phyloP scores from a whole-genome alignment of 2,113 vertebrate species.

The Axis porcinus region DNA sequence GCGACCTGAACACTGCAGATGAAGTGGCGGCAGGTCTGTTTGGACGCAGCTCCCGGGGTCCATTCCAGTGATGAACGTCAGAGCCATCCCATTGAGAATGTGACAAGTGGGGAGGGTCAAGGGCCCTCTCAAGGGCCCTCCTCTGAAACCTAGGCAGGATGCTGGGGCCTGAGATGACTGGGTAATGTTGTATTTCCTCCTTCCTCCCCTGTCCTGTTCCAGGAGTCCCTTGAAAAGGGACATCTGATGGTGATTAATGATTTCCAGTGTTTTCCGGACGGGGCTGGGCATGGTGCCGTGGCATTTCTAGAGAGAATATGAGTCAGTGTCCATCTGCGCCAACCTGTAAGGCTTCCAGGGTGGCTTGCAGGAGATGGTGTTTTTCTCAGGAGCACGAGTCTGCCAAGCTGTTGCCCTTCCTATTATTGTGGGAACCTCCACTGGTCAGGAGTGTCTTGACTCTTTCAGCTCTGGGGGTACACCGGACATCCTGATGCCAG shows the following conservation, averaged over 20 bases:
- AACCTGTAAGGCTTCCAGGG: not conserved
- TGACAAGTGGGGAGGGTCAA: not conserved
- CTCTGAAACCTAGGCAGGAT: not conserved
- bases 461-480: not conserved
- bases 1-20: not conserved
- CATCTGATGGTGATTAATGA: not conserved
- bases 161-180: not conserved
- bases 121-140: not conserved
- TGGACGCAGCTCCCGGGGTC: not conserved
- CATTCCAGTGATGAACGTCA: no score
- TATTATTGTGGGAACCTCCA: no score
- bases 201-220: not conserved
- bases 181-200: not conserved
- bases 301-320: not conserved
- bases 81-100: not conserved
- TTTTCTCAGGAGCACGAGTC: not conserved
- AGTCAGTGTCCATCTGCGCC: not conserved
- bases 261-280: not conserved
- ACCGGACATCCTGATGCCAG: not conserved
- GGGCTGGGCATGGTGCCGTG: not conserved
- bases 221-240: not conserved
- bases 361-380: not conserved
- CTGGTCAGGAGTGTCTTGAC: not conserved
- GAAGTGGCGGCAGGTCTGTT: accelerated
- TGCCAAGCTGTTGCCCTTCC: not conserved